Evolutionary conservation across 2,888 invertebrate genomes (phyloP), one percentile per base, ranked within the genome.

Genomic region (Metallyticus violacea): DNA sequence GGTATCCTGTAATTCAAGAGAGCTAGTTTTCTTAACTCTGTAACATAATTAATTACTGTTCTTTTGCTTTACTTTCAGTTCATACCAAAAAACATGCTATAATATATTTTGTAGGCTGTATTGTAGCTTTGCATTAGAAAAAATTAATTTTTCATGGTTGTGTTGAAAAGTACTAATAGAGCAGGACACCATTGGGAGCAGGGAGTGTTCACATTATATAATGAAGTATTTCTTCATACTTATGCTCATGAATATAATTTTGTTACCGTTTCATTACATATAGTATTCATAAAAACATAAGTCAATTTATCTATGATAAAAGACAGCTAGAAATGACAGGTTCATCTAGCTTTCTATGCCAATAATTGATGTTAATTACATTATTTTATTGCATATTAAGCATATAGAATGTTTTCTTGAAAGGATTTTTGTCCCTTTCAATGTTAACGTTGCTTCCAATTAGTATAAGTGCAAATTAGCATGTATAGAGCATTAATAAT

Each of bases 351-450:
- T 62, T 62, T 62, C 9, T 9, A 9, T 40, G 40, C 5, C 40
- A 40, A 40, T 9, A 40, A 30, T 30, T 30, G 7, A 30, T 30
- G 40, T 40, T 15, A 2, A 15, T 2, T 62, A 62, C 9, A 3
- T 62, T 9, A 15, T 22, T 15, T 62, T 62, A 15, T 62, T 15
- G 4, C 15, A 4, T 62, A 1, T 15, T 62, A 62, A 62, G 15
- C 40, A 62, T 15, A 62, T 62, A 6, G 22, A 62, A 62, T 62
- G 40, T 62, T 62, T 62, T 62, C 25, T n/a, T 40, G 81, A 81
- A 81, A 81, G 30, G 30, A 81, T 81, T 81, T 81, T 30, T 81
- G 30, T 81, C 29, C 30, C 81, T 81, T 81, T 81, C 81, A 81
- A 62, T 2, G 81, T 2, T 1, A 81, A 25, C 29, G 30, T 25